Base-by-base conservation (phyloP, 2,113 vertebrate genomes). In the Scartelaos histophorus region DNA sequence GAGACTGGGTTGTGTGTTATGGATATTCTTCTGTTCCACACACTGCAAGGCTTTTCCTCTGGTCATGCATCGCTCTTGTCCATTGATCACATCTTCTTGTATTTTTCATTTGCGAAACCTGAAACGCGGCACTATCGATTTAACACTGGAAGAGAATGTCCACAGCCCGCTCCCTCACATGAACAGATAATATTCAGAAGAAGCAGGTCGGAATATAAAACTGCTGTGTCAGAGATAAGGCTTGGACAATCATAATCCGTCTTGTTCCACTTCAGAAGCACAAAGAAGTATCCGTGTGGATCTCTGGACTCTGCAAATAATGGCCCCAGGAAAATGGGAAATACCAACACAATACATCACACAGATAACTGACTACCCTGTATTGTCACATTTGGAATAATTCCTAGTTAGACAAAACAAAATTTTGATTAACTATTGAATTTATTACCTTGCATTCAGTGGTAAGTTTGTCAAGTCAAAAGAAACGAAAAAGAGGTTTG, bases 21-120 rank as follows among this genome's bases (percentile, higher is more conserved):
- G 74, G 83, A 90, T 88, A 79, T 0, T 79, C 73, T 76, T 69
- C 62, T 83, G 75, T 71, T 80, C 81, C 67, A 64, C 2, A 67
- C 73, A 80, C 46, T 46, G 65, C 58, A 56, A 75, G 19, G 77
- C 75, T 81, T 87, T 24, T 3, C 88, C 84, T 75, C 43, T 7
- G 80, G 90, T 87, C 90, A 82, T 81, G 81, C 79, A 74, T 86
- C 79, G 53, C 70, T 81, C 75, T 79, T 88, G 87, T 89, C 83
- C 74, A 91, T 91, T 87, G 87, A 91, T 90, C 83, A 89, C 76
- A 86, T 84, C 86, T 67, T 81, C 85, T 84, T 89, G 86, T 88
- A 80, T 89, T 88, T 89, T 87, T 87, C 86, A 89, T 90, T 87
- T 87, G 85, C 75, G 81, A 89, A 83, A 90, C 77, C 74, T 1